Evolutionary conservation across 2,797 vertebrate species (phyloP).

Genomic region (Threskiornis aethiopicus): DNA sequence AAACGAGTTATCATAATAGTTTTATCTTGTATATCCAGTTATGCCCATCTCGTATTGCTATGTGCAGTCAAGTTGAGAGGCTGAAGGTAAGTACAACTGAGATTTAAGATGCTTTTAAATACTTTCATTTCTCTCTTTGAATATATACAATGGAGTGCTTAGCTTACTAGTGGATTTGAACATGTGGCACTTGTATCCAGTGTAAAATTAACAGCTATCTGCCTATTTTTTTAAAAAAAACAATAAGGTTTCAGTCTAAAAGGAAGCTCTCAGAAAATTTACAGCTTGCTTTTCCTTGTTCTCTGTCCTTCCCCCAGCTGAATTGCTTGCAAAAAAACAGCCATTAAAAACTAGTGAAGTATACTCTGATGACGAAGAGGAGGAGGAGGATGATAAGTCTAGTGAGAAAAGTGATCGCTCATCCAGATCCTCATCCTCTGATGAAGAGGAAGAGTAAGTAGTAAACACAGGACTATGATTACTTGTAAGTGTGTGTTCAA

Average conservation of each 20-base stretch:
- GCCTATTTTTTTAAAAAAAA: not conserved
- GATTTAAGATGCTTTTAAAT: not conserved
- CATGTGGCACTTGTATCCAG: not conserved
- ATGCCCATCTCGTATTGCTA: not conserved
- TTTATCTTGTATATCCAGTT: not conserved
- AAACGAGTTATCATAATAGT: not conserved
- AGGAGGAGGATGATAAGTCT: conserved; percentile 97
- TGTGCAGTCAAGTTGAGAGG: not conserved
- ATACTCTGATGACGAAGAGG: conserved; percentile 98
- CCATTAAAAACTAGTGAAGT: conserved; percentile 98
- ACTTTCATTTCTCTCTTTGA: not conserved
- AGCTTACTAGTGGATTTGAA: not conserved
- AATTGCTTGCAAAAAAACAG: conserved; percentile 93
- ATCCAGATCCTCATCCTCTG: conserved; percentile 91
- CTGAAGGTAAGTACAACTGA: not conserved
- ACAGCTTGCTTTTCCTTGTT: not conserved
- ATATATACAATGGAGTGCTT: not conserved
- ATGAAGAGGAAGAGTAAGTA: conserved; percentile 95
- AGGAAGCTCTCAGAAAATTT: not conserved
- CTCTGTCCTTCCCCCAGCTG: conserved; percentile 78
- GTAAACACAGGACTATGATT: not conserved
- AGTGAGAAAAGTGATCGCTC: conserved; percentile 95
- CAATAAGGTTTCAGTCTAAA: not conserved
- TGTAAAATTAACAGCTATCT: not conserved
- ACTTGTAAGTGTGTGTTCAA: not conserved